phyloP scores from a whole-genome alignment of 2,113 vertebrate genomes.

The Podarcis muralis region DNA sequence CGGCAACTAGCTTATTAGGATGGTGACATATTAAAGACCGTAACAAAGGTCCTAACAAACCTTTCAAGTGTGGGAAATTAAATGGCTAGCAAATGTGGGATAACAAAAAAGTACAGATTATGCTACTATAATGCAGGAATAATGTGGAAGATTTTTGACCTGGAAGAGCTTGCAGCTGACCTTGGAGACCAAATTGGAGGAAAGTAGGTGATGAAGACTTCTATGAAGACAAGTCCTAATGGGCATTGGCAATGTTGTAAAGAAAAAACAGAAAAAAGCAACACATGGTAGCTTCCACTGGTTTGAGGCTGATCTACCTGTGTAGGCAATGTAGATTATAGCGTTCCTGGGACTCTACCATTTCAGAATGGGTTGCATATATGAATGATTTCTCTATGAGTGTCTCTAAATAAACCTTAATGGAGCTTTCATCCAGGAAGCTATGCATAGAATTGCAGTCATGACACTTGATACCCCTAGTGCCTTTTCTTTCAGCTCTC shows the following conservation, averaged over 20 bases:
- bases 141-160: neutral
- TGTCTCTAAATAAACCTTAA: too few species aligned
- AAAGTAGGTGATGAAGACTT: neutral
- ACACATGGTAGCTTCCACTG: neutral
- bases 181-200: neutral
- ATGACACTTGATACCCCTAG: neutral
- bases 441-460: too few species aligned
- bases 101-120: neutral
- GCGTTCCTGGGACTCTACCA: neutral
- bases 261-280: too few species aligned
- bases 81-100: neutral
- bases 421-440: too few species aligned
- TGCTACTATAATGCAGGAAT: neutral
- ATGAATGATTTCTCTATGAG: too few species aligned
- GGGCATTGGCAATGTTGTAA: neutral
- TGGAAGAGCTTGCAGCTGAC: neutral
- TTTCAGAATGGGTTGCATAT: neutral
- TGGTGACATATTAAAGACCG: neutral
- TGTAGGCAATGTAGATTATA: neutral
- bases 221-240: neutral
- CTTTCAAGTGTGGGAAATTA: neutral
- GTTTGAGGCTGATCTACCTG: neutral
- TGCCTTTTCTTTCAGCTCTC: neutral
- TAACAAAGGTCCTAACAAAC: neutral
- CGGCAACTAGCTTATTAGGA: neutral